Conservation (phyloP, 2,888 invertebrate species). For the Villa cingulata region DNA sequence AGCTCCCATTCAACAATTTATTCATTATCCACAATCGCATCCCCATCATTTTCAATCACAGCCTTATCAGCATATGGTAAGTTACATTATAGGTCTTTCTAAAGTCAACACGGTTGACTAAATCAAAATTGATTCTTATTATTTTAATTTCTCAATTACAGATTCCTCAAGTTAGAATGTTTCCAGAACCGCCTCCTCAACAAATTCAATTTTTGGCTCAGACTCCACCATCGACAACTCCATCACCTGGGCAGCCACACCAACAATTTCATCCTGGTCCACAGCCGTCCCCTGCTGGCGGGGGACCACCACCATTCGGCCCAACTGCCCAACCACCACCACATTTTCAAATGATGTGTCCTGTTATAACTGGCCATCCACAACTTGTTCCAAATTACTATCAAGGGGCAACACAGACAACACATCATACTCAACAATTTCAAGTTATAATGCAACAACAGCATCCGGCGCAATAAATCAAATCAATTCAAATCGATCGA, state of each 20-base stretch:
- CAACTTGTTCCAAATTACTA: conserved; percentile 30
- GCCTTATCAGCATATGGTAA: conserved; percentile 39
- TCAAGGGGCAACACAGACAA: conserved; percentile 31
- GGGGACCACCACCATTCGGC: conserved; percentile 38
- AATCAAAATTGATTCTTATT: not conserved
- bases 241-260: conserved; percentile 42
- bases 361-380: conserved; percentile 38
- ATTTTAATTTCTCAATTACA: not conserved
- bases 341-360: conserved; percentile 46
- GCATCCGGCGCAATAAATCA: conserved; percentile 21
- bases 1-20: conserved; percentile 57
- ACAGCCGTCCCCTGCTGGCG: conserved; percentile 43
- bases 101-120: not conserved
- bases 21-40: conserved; percentile 48
- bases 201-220: conserved; percentile 43
- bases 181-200: conserved; percentile 45
- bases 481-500: no score
- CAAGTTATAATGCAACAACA: conserved; percentile 35
- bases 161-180: conserved; percentile 47
- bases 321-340: conserved; percentile 37
- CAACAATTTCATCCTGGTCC: conserved; percentile 45
- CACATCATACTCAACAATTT: conserved; percentile 30
- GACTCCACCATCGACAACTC: conserved; percentile 42
- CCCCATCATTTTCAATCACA: conserved; percentile 39
- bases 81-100: not conserved